Conservation (phyloP, 2,888 invertebrate species). For the Diloba caeruleocephala region DNA sequence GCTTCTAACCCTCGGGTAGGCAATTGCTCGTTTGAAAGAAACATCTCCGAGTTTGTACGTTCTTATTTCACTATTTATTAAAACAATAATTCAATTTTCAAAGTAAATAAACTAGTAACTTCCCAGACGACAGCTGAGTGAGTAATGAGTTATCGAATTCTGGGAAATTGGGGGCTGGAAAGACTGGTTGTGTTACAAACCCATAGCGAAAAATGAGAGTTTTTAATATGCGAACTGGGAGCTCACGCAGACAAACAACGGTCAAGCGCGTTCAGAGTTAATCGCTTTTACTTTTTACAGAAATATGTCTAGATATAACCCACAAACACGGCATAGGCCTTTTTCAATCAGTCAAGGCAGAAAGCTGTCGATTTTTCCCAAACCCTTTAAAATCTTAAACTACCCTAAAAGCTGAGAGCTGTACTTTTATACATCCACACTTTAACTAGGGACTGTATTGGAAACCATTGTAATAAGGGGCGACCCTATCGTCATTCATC, state of each 20-base stretch:
- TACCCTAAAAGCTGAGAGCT: conserved; percentile 19
- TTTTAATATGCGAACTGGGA: too few species aligned
- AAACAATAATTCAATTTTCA: conserved; percentile 35
- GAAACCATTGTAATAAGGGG: conserved; percentile 24
- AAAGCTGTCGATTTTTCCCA: conserved; percentile 29
- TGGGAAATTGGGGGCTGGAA: conserved; percentile 1
- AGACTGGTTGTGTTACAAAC: background rate
- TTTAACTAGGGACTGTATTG: conserved; percentile 23
- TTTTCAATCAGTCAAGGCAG: background rate
- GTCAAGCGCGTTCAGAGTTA: too few species aligned
- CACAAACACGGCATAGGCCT: conserved; percentile 4
- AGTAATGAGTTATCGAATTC: conserved; percentile 25
- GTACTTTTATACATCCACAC: conserved; percentile 27
- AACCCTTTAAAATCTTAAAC: conserved; percentile 35
- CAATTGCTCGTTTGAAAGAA: too few species aligned
- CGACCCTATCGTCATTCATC: conserved; percentile 50
- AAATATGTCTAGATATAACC: conserved; percentile 41
- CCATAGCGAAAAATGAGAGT: too few species aligned
- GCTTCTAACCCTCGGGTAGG: too few species aligned
- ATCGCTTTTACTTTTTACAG: too few species aligned
- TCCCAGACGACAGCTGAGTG: conserved; percentile 33
- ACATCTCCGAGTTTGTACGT: too few species aligned
- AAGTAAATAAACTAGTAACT: conserved; percentile 31
- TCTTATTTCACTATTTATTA: conserved; percentile 22
- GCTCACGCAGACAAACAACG: too few species aligned